Evolutionary conservation across 2,888 invertebrate species (phyloP).

Genomic region (Amblyjoppa fuscipennis): DNA sequence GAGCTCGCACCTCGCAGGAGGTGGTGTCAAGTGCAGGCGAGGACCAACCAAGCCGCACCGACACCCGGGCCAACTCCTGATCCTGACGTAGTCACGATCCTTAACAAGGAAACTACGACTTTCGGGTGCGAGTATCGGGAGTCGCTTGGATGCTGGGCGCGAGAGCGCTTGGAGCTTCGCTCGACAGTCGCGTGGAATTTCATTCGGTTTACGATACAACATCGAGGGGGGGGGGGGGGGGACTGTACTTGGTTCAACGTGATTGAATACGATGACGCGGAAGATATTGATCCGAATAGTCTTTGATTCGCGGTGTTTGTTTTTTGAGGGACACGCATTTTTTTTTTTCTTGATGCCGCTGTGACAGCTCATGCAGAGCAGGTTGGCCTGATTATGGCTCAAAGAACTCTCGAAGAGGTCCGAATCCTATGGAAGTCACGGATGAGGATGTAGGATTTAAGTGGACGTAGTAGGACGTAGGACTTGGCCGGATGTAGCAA

Average conservation of each 20-base stretch:
- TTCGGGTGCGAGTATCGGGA: not conserved
- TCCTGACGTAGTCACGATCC: conserved; percentile 31
- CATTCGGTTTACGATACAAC: not conserved
- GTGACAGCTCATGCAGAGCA: too few relatives aligned
- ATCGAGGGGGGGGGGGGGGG: not conserved
- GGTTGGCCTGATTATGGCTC: too few relatives aligned
- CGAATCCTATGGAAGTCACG: too few relatives aligned
- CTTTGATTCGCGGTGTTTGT: too few relatives aligned
- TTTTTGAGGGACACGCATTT: too few relatives aligned
- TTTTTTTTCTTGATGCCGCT: too few relatives aligned
- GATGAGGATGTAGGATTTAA: too few relatives aligned
- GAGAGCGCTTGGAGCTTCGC: not conserved
- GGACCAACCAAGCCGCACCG: conserved; percentile 35
- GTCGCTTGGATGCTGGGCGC: not conserved
- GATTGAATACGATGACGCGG: not conserved
- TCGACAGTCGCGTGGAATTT: not conserved
- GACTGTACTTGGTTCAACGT: not conserved
- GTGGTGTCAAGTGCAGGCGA: conserved; percentile 78
- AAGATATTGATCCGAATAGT: too few relatives aligned
- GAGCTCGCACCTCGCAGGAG: conserved; percentile 67
- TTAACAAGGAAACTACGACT: not conserved
- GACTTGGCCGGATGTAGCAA: too few relatives aligned
- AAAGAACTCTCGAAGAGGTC: too few relatives aligned
- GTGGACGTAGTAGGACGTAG: too few relatives aligned
- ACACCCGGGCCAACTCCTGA: conserved; percentile 18